A percentile compares a stretch with the other conserved stretches of the same genome.
phyloP scores from a whole-genome alignment of 2,113 vertebrate genomes.

The Patagioenas fasciata region DNA sequence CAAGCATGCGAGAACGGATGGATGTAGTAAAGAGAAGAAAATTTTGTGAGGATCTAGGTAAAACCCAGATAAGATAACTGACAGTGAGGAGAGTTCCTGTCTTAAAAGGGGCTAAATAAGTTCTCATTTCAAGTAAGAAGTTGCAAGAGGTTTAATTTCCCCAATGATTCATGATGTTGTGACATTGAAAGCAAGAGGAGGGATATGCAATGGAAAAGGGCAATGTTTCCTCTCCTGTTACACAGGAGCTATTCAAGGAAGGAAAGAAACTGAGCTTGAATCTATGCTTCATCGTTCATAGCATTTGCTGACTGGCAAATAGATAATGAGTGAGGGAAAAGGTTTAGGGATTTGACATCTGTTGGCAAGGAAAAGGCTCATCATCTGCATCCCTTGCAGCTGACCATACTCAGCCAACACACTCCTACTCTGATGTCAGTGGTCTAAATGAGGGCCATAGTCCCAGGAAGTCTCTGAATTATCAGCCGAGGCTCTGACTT shows the following conservation, averaged over 20 bases:
- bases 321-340: neutral
- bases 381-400: conserved; percentile 1
- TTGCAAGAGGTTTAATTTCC: neutral
- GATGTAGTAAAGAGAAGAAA: neutral
- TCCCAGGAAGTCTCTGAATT: conserved; percentile 58
- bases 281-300: neutral
- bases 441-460: conserved; percentile 5
- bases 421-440: conserved; percentile 21
- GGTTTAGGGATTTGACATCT: neutral
- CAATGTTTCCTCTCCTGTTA: neutral
- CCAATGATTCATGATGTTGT: neutral
- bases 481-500: neutral
- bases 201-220: neutral
- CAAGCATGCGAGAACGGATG: neutral
- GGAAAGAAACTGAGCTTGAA: neutral
- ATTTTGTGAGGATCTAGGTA: neutral
- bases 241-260: neutral
- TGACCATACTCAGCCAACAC: conserved; percentile 10
- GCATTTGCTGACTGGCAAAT: neutral
- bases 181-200: neutral
- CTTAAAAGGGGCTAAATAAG: neutral
- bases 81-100: neutral
- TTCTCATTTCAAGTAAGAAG: neutral
- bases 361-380: neutral
- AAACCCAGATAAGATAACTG: neutral